These are phyloP conservation scores for Beris morrisii DNA, from an alignment of 2,888 invertebrate genomes.

Conservation along the genomic window DNA sequence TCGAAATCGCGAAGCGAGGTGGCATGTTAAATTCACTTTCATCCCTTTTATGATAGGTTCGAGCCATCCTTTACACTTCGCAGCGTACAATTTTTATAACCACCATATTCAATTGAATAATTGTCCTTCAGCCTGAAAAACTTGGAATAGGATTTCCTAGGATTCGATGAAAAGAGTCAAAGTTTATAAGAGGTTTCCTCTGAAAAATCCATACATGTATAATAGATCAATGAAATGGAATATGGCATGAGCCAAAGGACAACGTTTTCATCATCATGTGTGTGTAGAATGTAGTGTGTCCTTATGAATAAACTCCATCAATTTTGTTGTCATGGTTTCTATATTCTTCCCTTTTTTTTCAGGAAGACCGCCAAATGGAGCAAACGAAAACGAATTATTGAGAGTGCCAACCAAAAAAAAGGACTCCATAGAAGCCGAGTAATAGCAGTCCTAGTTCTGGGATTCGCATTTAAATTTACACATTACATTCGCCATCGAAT, in stretches of 20 bases:
- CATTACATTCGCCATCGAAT: not conserved
- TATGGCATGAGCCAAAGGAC: no score
- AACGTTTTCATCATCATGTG: no score
- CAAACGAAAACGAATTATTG: constrained; percentile 25
- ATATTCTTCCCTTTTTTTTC: not conserved
- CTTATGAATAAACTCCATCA: constrained; percentile 6
- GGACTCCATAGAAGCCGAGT: not conserved
- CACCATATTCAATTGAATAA: no score
- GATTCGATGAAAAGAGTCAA: no score
- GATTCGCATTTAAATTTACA: not conserved
- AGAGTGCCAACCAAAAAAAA: constrained; percentile 2
- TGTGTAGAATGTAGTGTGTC: not conserved
- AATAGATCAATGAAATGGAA: no score
- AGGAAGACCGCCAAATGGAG: constrained; percentile 15
- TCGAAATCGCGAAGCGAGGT: not conserved
- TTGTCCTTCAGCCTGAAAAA: no score
- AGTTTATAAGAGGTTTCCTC: no score
- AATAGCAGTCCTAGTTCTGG: not conserved
- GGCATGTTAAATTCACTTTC: constrained; percentile 3
- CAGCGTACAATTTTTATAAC: no score
- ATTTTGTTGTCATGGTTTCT: not conserved
- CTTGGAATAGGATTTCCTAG: no score
- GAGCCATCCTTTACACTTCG: constrained; percentile 1
- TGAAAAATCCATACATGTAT: no score
- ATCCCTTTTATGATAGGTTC: not conserved